Evolutionary conservation across 2,113 vertebrate genomes (phyloP).

Genomic region (Mirounga angustirostris): DNA sequence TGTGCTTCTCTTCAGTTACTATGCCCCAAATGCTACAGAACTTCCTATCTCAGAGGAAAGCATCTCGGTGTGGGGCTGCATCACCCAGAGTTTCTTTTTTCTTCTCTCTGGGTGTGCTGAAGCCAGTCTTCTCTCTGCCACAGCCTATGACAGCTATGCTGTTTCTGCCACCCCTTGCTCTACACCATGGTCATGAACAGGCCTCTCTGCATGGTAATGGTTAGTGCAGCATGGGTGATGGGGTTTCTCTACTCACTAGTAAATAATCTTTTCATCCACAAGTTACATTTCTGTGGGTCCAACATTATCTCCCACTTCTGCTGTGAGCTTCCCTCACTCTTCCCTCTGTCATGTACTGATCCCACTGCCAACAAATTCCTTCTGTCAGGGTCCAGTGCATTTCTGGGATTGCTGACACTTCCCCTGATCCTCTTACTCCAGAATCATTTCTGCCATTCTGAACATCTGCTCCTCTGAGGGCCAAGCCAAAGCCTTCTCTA

Average conservation of each 20-base stretch:
- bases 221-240: not conserved
- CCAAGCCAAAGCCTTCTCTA: slow-evolving; percentile 34
- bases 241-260: slow-evolving; percentile 44
- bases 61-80: slow-evolving; percentile 6
- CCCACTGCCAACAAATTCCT: slow-evolving; percentile 16
- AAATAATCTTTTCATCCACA: slow-evolving; percentile 26
- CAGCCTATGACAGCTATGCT: slow-evolving; percentile 45
- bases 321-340: slow-evolving; percentile 58
- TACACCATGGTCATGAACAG: slow-evolving; percentile 38
- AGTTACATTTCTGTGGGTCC: slow-evolving; percentile 29
- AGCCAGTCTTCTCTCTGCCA: slow-evolving; percentile 56
- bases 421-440: slow-evolving; percentile 54
- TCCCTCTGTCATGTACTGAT: slow-evolving; percentile 58
- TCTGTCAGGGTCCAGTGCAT: not conserved
- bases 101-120: slow-evolving; percentile 28
- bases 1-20: slow-evolving; percentile 58
- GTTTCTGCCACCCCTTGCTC: slow-evolving; percentile 55
- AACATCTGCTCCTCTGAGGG: not conserved
- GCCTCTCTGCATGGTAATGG: not conserved
- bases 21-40: slow-evolving; percentile 54
- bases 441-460: slow-evolving; percentile 58
- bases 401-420: not conserved
- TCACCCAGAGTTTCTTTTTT: slow-evolving; percentile 1
- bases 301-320: slow-evolving; percentile 59
- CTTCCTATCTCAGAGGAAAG: not conserved